Percentiles rank a stretch among this genome's conserved stretches.
phyloP scores from a whole-genome alignment of 1,140 invertebrate genomes.

The Camponotus floridanus region DNA sequence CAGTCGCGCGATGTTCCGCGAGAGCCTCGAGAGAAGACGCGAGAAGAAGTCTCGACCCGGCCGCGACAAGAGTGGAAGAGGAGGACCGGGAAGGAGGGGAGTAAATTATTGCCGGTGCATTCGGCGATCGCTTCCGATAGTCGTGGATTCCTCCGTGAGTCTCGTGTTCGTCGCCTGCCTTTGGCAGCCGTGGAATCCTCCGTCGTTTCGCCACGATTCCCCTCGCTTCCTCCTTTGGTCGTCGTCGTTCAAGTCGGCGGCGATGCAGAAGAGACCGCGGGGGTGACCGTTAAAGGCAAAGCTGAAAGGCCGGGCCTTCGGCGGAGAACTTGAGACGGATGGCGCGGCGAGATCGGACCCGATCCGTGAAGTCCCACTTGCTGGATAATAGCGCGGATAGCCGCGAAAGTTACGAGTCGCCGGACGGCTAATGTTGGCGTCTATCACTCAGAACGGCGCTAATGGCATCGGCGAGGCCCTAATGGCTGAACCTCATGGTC shows the following conservation, averaged over 20 bases:
- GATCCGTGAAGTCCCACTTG: constrained; percentile 58
- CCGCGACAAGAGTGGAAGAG: constrained; percentile 35
- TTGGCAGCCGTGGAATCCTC: constrained; percentile 76
- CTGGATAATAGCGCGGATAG: constrained; percentile 60
- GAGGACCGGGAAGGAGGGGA: constrained; percentile 20
- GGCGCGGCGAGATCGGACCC: constrained; percentile 73
- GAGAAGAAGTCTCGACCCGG: constrained; percentile 49
- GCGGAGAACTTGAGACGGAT: constrained; percentile 75
- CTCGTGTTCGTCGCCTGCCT: constrained; percentile 69
- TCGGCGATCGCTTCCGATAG: constrained; percentile 83
- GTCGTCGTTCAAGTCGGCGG: constrained; percentile 17
- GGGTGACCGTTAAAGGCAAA: constrained; percentile 78
- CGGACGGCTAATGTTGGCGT: constrained; percentile 52
- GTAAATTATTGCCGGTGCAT: constrained; percentile 80
- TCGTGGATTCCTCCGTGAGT: constrained; percentile 78
- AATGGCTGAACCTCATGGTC: constrained; percentile 26
- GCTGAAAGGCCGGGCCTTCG: constrained; percentile 47
- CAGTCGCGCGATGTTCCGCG: constrained; percentile 46
- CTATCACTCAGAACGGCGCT: constrained; percentile 61
- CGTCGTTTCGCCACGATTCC: constrained; percentile 65
- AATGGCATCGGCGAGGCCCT: constrained; percentile 48
- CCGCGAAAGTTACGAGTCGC: constrained; percentile 63
- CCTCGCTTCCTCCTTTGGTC: constrained; percentile 43
- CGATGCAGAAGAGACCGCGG: constrained; percentile 58
- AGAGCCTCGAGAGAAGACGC: constrained; percentile 49